These are phyloP conservation scores for Scopus umbretta DNA, from an alignment of 2,113 vertebrate species.

Conservation along the genomic window DNA sequence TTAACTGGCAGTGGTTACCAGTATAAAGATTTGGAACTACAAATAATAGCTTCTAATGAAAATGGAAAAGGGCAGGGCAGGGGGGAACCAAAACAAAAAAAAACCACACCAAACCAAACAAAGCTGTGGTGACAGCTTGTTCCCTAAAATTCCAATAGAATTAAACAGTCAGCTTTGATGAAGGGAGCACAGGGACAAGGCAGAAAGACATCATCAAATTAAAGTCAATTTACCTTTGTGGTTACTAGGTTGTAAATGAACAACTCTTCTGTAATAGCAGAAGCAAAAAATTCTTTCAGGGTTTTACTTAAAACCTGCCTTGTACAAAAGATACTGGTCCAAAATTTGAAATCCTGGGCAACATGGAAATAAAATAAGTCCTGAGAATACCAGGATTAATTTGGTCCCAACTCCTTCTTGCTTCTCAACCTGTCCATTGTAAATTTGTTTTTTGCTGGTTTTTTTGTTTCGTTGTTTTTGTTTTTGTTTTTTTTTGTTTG, in stretches of 20 bases:
- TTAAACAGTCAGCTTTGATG: not conserved
- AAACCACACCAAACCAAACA: no score
- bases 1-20: not conserved
- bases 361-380: not conserved
- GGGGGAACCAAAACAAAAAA: no score
- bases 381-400: not conserved
- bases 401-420: not conserved
- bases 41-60: not conserved
- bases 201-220: not conserved
- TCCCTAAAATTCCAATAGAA: not conserved
- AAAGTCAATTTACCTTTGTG: not conserved
- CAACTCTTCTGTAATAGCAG: not conserved
- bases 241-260: not conserved
- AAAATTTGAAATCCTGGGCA: not conserved
- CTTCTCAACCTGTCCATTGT: not conserved
- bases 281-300: not conserved
- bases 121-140: not conserved
- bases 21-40: not conserved
- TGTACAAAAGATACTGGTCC: not conserved
- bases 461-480: no score
- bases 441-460: not conserved
- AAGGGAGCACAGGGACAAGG: not conserved
- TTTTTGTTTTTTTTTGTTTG: no score
- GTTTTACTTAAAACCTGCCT: not conserved
- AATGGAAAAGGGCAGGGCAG: not conserved